phyloP scores from a whole-genome alignment of 2,113 vertebrate species.

The Hemibagrus wyckioides region DNA sequence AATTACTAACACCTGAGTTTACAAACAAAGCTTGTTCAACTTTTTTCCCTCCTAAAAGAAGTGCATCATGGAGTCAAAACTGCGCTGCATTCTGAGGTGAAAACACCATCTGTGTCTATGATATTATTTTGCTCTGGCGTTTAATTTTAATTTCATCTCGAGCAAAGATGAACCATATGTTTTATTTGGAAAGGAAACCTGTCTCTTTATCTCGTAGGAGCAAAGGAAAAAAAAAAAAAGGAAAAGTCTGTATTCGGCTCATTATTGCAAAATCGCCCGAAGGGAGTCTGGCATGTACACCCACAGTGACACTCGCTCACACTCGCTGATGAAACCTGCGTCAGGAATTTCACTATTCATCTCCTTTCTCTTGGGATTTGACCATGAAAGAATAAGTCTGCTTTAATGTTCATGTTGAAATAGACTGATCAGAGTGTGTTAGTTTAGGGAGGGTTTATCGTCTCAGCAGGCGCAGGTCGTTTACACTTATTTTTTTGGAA shows the following conservation, averaged over 20 bases:
- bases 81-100: neutral
- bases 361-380: neutral
- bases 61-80: neutral
- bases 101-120: conserved; percentile 15
- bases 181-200: neutral
- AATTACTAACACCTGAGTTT: conserved; percentile 2
- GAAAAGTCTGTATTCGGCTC: neutral
- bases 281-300: neutral
- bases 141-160: neutral
- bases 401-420: neutral
- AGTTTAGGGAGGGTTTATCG: neutral
- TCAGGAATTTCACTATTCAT: neutral
- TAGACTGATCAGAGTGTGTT: neutral
- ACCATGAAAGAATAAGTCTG: neutral
- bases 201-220: neutral
- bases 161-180: conserved; percentile 7
- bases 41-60: neutral
- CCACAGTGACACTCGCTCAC: neutral
- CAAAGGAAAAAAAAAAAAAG: neutral
- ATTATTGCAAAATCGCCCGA: neutral
- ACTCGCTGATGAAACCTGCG: neutral
- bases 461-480: neutral
- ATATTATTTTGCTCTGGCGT: neutral
- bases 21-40: neutral
- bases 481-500: neutral